Evolutionary conservation across 2,797 vertebrate genomes (phyloP).

Genomic region (Tadarida brasiliensis): DNA sequence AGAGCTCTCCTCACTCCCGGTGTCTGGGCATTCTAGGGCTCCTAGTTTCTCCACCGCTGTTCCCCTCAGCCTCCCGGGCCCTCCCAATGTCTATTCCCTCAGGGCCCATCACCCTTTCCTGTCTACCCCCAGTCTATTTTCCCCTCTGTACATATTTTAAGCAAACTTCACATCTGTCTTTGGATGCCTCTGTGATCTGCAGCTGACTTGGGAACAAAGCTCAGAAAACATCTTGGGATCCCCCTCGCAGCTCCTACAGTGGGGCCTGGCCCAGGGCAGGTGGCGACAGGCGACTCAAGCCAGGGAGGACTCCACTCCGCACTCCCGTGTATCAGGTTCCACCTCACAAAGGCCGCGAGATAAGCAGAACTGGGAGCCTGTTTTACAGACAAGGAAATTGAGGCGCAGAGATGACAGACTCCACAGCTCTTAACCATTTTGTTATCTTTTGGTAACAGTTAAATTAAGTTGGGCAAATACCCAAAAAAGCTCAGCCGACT

Average conservation of each 20-base stretch:
- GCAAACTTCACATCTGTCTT: not conserved
- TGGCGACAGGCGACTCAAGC: not conserved
- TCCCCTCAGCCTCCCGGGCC: not conserved
- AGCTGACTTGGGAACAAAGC: not conserved
- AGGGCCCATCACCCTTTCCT: not conserved
- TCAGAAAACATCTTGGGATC: not conserved
- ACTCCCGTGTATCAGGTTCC: accelerated
- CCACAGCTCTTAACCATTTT: not conserved
- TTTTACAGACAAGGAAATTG: not conserved
- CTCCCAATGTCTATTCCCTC: not conserved
- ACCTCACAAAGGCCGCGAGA: not conserved
- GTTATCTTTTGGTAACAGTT: not conserved
- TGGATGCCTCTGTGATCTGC: not conserved
- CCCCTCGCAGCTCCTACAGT: not conserved
- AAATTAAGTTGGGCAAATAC: slow-evolving; percentile 5
- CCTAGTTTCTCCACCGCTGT: not conserved
- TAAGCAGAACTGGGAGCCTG: not conserved
- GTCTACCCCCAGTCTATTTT: not conserved
- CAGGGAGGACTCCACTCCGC: accelerated
- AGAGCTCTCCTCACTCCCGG: not conserved
- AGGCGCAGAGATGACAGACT: not conserved
- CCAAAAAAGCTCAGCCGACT: not conserved
- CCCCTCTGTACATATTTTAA: not conserved
- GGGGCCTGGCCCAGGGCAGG: not conserved
- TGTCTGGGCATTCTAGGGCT: not conserved